Conservation (phyloP, 2,888 invertebrate genomes). For the Acanthococcus lagerstroemiae region DNA sequence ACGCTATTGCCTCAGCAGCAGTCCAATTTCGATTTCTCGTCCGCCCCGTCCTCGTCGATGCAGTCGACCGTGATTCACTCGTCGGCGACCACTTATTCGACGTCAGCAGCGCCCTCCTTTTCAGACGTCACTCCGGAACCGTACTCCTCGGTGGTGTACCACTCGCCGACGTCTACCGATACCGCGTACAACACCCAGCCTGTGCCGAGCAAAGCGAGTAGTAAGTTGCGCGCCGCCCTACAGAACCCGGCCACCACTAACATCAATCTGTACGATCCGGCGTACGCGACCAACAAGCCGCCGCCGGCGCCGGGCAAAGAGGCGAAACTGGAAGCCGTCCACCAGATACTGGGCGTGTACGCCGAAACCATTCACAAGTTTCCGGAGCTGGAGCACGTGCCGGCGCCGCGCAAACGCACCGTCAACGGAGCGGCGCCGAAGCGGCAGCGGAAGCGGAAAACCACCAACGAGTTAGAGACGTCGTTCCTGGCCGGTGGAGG, state of each 20-base stretch:
- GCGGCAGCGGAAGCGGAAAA: background rate
- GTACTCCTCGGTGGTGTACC: background rate
- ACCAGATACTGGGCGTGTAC: background rate
- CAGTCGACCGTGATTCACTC: too few relatives aligned
- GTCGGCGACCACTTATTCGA: too few relatives aligned
- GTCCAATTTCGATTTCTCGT: too few relatives aligned
- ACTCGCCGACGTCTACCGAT: background rate
- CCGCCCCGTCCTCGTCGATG: too few relatives aligned
- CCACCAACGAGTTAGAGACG: too few relatives aligned
- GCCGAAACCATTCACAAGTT: background rate
- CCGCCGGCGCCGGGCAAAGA: background rate
- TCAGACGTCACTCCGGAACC: too few relatives aligned
- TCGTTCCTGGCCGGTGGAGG: too few relatives aligned
- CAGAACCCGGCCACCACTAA: too few relatives aligned
- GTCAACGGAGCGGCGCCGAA: background rate
- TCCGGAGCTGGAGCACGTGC: background rate
- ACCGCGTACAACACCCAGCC: background rate
- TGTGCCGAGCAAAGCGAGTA: background rate
- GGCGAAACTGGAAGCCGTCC: background rate
- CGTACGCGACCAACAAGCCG: background rate
- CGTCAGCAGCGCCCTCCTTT: too few relatives aligned
- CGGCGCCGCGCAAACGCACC: background rate
- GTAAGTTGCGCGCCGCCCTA: too few relatives aligned
- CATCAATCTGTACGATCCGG: too few relatives aligned
- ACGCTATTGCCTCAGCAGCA: too few relatives aligned